A percentile compares a stretch with the other conserved stretches of the same genome.
phyloP scores from a whole-genome alignment of 2,113 vertebrate genomes.

The Peromyscus leucopus region DNA sequence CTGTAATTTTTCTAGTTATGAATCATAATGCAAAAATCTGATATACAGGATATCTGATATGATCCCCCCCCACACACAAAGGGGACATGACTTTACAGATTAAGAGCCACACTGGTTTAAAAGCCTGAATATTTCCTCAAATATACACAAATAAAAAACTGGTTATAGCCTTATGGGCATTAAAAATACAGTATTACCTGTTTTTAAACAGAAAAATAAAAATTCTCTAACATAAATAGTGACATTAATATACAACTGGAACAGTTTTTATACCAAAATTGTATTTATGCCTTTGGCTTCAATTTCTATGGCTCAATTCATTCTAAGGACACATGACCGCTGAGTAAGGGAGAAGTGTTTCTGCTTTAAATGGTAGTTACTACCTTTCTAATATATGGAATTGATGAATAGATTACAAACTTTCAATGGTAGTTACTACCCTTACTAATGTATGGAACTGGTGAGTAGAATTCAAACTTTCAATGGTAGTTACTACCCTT shows the following conservation, averaged over 20 bases:
- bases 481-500: neutral
- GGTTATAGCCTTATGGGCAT: neutral
- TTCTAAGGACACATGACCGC: conserved; percentile 3
- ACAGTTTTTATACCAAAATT: neutral
- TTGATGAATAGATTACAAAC: neutral
- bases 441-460: neutral
- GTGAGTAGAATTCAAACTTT: neutral
- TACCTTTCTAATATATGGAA: neutral
- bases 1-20: neutral
- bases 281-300: neutral
- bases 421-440: neutral
- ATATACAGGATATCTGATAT: neutral
- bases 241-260: neutral
- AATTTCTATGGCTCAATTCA: conserved; percentile 8
- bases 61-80: neutral
- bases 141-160: conserved; percentile 34
- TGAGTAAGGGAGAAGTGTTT: neutral
- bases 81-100: neutral
- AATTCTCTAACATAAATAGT: neutral
- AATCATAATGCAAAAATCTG: neutral
- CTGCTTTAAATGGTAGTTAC: neutral
- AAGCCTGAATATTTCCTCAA: neutral
- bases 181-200: neutral
- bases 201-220: neutral
- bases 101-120: neutral